Evolutionary conservation across 2,888 invertebrate genomes (phyloP), one percentile per base, ranked within the genome.

Genomic region (Leistus spinibarbis): DNA sequence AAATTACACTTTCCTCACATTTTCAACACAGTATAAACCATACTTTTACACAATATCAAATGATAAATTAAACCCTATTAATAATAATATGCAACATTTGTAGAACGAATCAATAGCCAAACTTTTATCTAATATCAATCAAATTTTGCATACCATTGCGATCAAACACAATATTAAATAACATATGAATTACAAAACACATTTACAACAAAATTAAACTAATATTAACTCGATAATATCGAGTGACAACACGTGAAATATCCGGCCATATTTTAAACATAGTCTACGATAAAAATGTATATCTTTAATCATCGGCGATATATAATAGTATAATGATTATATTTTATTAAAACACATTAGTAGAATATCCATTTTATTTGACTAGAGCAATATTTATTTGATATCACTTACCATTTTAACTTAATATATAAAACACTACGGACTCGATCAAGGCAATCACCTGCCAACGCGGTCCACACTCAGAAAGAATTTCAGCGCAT

Each of bases 331-430:
- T 23, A n/a, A n/a, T 17, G 7, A n/a, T n/a, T 16, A 1, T 2
- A 64, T 64, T 22, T 22, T n/a, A 22, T n/a, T 9, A 22, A 16
- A 10, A 23, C 4, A 24, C 20, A 20, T 13, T 64, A 13, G 7
- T 4, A 10, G 2, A 64, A 23, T 17, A 20, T 23, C 13, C 16
- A 2, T 20, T 22, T 64, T 64, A 24, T 64, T 2, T 5, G 16
- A 24, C 4, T 5, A 20, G 7, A 23, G 17, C 17, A 66, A 20
- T 64, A 64, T 68, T 69, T 69, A 53, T 54, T 3, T 4, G 4
- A n/a, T 70, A 77, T 70, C 70, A 79, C 83, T 82, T 79, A 84
- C 83, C 83, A 84, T 84, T 82, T 82, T 81, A 67, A 24, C 5
- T 69, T 74, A 78, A 79, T 80, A 80, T 79, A 77, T 78, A 72